Evolutionary conservation across 2,113 vertebrate species (phyloP), one percentile per base, ranked within the genome.

Genomic region (Phyllostomus hastatus): DNA sequence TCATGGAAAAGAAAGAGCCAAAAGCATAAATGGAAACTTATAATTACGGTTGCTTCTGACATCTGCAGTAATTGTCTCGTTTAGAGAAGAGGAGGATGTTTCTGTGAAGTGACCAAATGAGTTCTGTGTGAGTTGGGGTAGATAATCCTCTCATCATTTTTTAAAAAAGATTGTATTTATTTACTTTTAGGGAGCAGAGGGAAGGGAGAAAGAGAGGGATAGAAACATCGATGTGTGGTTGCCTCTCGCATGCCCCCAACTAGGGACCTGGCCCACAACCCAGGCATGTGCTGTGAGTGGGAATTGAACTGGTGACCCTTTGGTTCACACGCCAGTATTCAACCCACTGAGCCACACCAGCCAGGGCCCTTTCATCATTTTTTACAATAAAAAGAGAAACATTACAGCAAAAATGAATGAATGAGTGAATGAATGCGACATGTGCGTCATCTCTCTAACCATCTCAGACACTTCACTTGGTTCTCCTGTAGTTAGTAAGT

Each of bases 371-470:
- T 20, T 20, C 22, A 26, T 94, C 43, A 73, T 54, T 54, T 78
- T 95, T 84, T 52, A 59, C 84, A 69, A 80, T 83, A 64, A 84
- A 93, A 94, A 50, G n/a, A 81, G 38, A 80, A 61, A 38, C 9
- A 50, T 43, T 73, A 24, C 19, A 54, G n/a, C 26, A 75, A 52
- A 26, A 54, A 20, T 54, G 19, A 54, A 54, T 54, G 52, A 54
- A 41, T 28, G 52, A 54, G 20, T 54, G 52, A 54, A 54, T 20
- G 50, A 52, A 52, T 52, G 50, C 16, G 4, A 46, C 35, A 0
- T 33, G 8, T 54, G 10, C 0, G 22, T 38, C 28, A 35, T 59
- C 57, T 82, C 2, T 26, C 16, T 10, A 72, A 28, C 89, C 1
- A 28, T 54, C 43, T 82, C 33, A 48, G 20, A 72, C 61, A 35